These are phyloP conservation scores for Bellardia pandia DNA, from an alignment of 2,888 invertebrate genomes.

Conservation along the genomic window DNA sequence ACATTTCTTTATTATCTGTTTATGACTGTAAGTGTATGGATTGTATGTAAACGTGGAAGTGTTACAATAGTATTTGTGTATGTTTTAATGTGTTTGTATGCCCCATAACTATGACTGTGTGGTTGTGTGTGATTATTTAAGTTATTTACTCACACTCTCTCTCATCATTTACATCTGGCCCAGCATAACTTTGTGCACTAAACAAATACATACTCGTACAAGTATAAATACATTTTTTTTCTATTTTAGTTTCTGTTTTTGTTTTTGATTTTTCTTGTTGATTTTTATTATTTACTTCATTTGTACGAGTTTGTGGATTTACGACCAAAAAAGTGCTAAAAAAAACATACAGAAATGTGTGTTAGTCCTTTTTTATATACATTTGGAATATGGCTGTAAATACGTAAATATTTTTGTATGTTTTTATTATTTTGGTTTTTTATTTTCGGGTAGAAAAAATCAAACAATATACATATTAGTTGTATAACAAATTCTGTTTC, in stretches of 20 bases:
- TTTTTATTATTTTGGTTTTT: not conserved
- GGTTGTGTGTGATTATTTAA: conserved; percentile 14
- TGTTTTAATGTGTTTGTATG: not conserved
- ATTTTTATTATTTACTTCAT: conserved; percentile 51
- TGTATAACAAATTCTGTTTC: conserved; percentile 45
- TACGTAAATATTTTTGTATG: not conserved
- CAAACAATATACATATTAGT: conserved; percentile 31
- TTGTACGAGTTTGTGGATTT: conserved; percentile 29
- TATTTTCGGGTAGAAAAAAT: not conserved
- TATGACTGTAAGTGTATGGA: conserved; percentile 25
- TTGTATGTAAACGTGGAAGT: not conserved
- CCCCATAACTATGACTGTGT: not conserved
- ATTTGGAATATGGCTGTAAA: conserved; percentile 21
- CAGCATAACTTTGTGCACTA: conserved; percentile 58
- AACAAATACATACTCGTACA: conserved; percentile 39
- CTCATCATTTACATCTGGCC: conserved; percentile 63
- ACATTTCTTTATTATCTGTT: conserved; percentile 42
- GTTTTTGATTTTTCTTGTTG: conserved; percentile 36
- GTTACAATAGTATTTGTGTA: not conserved
- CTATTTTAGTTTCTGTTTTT: conserved; percentile 31
- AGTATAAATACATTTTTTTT: conserved; percentile 36
- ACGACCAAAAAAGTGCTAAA: not conserved
- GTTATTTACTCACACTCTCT: conserved; percentile 25
- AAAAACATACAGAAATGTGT: conserved; percentile 23
- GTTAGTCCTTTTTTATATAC: conserved; percentile 25